Evolutionary conservation across 2,113 vertebrate genomes (phyloP).

Genomic region (Opisthocomus hoazin): DNA sequence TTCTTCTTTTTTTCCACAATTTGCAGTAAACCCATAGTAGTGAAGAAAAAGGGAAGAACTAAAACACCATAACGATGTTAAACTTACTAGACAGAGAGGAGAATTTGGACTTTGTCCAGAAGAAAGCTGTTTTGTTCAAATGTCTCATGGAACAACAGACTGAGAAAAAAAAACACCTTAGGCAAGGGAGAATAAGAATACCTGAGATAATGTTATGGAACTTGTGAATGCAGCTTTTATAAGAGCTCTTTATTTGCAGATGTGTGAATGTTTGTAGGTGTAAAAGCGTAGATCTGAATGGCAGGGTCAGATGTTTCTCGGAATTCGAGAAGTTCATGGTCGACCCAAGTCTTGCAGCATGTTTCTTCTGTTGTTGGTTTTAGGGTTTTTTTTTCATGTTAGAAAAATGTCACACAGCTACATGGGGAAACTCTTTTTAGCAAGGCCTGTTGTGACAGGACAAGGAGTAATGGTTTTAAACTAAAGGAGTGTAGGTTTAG

Average conservation of each 20-base stretch:
- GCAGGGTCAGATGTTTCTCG: accelerated
- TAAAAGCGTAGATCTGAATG: background rate
- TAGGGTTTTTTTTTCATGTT: background rate
- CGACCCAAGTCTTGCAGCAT: background rate
- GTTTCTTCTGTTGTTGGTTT: background rate
- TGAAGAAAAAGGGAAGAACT: background rate
- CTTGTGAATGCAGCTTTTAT: background rate
- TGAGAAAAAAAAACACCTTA: background rate
- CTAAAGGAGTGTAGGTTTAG: too few relatives aligned
- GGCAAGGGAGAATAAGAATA: background rate
- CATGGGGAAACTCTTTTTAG: too few relatives aligned
- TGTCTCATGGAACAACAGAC: background rate
- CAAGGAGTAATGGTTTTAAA: too few relatives aligned
- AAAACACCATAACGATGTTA: background rate
- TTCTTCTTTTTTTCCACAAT: background rate
- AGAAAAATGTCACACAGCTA: background rate
- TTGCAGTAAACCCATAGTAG: background rate
- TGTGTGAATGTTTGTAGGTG: background rate
- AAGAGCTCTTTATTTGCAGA: background rate
- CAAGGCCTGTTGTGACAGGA: too few relatives aligned
- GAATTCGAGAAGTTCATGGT: background rate
- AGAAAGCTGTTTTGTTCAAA: background rate
- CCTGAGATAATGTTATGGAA: background rate
- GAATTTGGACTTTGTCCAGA: background rate
- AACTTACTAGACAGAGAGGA: background rate